Evolutionary conservation across 2,113 vertebrate genomes (phyloP), one percentile per base, ranked within the genome.

Genomic region (Petroica traversi): DNA sequence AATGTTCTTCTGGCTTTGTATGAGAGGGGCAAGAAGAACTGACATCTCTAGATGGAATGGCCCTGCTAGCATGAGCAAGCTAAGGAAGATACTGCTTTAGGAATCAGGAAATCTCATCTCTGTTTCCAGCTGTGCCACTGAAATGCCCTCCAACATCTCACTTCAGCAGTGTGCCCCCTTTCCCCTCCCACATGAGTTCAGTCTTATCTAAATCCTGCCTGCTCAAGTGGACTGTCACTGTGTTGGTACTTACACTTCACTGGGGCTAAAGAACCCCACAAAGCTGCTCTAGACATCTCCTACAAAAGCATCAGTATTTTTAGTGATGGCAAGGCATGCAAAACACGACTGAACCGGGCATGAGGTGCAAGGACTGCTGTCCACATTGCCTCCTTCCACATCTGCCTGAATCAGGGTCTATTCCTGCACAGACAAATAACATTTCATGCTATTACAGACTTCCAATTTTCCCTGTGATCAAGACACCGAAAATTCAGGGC

Each of bases 261-360:
- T 24, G 14, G 52, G 11, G 19, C 15, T 58, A 19, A 43, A 88
- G 79, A n/a, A 22, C 0, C 52, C 14, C 15, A 28, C 0, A 1
- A 74, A 62, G 34, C 7, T 45, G 12, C n/a, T 71, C 48, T 22
- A 17, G 23, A 3, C 2, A 9, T 16, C 41, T 57, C n/a, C 11
- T 52, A 33, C 6, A 87, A 67, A 80, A 85, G 19, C 40, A 72
- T 22, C 4, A 28, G 14, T 2, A 36, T 12, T 40, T 40, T 86
- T 9, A 57, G n/a, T 33, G 49, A 78, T 5, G 1, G 5, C 31
- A 59, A 58, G 23, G 33, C 3, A 5, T 12, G n/a, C 19, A 61
- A 68, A 83, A 71, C 34, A 24, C 3, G 0, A 52, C 59, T 15
- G 23, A 59, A 46, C 26, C 7, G 45, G 61, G 40, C 31, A 48